Conservation (phyloP, 2,113 vertebrate species). For the Probosciger aterrimus region DNA sequence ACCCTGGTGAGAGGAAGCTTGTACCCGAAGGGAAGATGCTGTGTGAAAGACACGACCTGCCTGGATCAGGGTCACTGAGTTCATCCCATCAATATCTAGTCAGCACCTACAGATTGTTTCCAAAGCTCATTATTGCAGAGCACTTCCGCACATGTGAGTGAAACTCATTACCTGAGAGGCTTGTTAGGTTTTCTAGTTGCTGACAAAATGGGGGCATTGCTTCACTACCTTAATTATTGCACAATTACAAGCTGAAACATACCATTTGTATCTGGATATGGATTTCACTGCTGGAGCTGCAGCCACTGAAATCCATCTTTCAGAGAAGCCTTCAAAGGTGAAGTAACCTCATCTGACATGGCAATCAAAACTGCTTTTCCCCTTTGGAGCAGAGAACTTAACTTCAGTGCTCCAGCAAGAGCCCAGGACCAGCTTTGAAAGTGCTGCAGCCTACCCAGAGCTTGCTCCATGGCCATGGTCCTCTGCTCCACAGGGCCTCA, state of each 20-base stretch:
- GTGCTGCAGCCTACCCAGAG: background rate
- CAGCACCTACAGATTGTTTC: background rate
- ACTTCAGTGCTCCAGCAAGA: background rate
- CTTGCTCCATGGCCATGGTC: background rate
- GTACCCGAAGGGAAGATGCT: background rate
- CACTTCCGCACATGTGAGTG: background rate
- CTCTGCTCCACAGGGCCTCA: background rate
- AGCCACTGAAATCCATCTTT: background rate
- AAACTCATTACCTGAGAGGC: constrained; percentile 46
- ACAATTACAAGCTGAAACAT: background rate
- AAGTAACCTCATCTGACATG: background rate
- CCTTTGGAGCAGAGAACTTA: background rate
- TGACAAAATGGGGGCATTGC: background rate
- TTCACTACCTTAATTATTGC: constrained; percentile 34
- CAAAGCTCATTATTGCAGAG: constrained; percentile 56
- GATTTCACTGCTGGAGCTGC: background rate
- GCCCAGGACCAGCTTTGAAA: background rate
- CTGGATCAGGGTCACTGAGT: background rate
- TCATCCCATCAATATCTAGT: background rate
- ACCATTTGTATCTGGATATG: background rate
- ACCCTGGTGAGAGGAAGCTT: background rate
- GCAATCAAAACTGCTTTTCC: constrained; percentile 4
- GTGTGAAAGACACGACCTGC: background rate
- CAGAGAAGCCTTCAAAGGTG: background rate
- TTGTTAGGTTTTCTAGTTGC: background rate